Evolutionary conservation across 2,797 vertebrate genomes (phyloP), one percentile per base, ranked within the genome.

Genomic region (Stomatorhinus walkeri): DNA sequence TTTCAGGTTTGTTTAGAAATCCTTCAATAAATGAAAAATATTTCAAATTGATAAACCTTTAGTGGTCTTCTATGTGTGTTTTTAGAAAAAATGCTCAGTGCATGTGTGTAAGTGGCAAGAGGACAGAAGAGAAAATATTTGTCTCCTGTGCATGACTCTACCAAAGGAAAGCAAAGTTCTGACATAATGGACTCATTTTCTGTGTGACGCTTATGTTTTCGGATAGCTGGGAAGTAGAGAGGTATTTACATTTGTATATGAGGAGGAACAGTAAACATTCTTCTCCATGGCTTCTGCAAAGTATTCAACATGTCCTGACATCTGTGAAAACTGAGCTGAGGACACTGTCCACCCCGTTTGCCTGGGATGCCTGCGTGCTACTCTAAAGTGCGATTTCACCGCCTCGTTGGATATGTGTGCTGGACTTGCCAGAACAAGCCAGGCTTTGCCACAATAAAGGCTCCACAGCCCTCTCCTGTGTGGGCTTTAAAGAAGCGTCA

Each of bases 241-340:
- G 76, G 40, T 46, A 81, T 43, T 81, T 43, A 24, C 10, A 32
- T 24, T 43, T 87, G 52, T 28, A 81, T 24, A 88, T 79, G 81
- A 88, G 3, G 54, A 89, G 72, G 81, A 88, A 90, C n/a, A 89
- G 59, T 52, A 16, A 24, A 59, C 40, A 85, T 51, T 24, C 32
- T 81, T 36, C 51, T 56, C 48, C 28, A 22, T 59, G 88, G 52
- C 79, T 61, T 87, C 83, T 84, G 64, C 54, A 85, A 81, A 88
- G 87, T 51, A 81, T 81, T 79, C 14, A 85, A 32, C 4, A 40
- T 6, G 19, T 14, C 48, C 48, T 51, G 48, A 85, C 64, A 48
- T 12, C 28, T 72, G 54, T 59, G 87, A 84, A 87, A 28, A 8
- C 43, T n/a, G 56, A 32, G 14, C 51, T 43, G 49, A 46, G 48